Conservation (phyloP, 2,113 vertebrate genomes). For the Bos taurus region DNA sequence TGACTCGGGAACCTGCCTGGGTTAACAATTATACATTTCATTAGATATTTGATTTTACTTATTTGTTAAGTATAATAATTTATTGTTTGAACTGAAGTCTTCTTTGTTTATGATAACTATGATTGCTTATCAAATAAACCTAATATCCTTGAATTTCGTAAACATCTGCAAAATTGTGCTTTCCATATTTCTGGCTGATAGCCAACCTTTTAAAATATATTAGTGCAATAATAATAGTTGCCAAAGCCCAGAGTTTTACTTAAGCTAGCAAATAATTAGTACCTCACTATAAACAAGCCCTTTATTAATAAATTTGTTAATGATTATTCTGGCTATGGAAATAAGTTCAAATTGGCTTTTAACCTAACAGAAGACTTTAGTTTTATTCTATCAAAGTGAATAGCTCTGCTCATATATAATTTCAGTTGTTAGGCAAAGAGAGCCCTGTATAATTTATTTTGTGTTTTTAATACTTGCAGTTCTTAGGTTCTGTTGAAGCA, state of each 20-base stretch:
- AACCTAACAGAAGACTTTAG: not conserved
- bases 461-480: not conserved
- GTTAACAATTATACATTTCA: not conserved
- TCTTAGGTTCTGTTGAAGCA: not conserved
- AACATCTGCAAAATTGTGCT: not conserved
- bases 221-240: not conserved
- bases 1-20: not conserved
- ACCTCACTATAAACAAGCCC: not conserved
- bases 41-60: slow-evolving; percentile 30
- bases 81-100: not conserved
- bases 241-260: slow-evolving; percentile 12
- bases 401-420: not conserved
- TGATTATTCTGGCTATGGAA: not conserved
- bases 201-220: not conserved
- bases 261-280: not conserved
- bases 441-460: not conserved
- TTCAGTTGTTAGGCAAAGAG: not conserved
- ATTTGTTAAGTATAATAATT: not conserved
- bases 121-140: not conserved
- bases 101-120: slow-evolving; percentile 10
- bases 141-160: slow-evolving; percentile 9
- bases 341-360: not conserved
- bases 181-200: not conserved
- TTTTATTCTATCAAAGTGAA: not conserved
- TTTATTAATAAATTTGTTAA: slow-evolving; percentile 20